These are phyloP conservation scores for Caranx ignobilis DNA, from an alignment of 2,113 vertebrate species.

Conservation along the genomic window DNA sequence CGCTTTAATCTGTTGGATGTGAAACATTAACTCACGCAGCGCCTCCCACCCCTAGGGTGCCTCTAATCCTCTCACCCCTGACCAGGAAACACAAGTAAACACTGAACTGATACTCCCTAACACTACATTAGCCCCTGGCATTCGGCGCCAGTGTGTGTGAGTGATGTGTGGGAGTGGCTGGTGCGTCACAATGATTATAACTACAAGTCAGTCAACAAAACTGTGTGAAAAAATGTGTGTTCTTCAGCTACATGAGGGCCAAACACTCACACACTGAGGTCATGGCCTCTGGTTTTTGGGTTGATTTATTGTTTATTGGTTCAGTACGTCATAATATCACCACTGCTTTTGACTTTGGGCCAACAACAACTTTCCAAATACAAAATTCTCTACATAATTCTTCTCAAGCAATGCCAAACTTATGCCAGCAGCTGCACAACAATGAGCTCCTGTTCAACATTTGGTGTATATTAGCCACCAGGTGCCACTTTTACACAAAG, in stretches of 20 bases:
- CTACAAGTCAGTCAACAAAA: not conserved
- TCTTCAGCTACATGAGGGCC: not conserved
- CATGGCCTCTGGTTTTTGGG: no score
- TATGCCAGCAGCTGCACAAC: no score
- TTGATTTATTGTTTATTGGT: no score
- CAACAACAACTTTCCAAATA: no score
- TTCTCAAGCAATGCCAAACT: no score
- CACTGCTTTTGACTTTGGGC: no score
- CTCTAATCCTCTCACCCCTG: slow-evolving; percentile 44
- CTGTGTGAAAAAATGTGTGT: not conserved
- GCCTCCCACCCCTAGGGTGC: not conserved
- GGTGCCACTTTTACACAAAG: no score
- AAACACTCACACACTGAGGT: no score
- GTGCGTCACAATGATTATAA: not conserved
- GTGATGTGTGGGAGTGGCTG: slow-evolving; percentile 19
- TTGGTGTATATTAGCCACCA: no score
- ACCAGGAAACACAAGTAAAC: slow-evolving; percentile 57
- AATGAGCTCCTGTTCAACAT: no score
- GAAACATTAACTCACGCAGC: slow-evolving; percentile 60
- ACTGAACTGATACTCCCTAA: slow-evolving; percentile 27
- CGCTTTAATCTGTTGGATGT: slow-evolving; percentile 70
- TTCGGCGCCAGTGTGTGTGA: not conserved
- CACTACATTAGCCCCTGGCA: slow-evolving; percentile 21
- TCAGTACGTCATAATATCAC: no score
- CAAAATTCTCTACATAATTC: no score